Conservation (phyloP, 2,113 vertebrate genomes). For the Propithecus coquereli region DNA sequence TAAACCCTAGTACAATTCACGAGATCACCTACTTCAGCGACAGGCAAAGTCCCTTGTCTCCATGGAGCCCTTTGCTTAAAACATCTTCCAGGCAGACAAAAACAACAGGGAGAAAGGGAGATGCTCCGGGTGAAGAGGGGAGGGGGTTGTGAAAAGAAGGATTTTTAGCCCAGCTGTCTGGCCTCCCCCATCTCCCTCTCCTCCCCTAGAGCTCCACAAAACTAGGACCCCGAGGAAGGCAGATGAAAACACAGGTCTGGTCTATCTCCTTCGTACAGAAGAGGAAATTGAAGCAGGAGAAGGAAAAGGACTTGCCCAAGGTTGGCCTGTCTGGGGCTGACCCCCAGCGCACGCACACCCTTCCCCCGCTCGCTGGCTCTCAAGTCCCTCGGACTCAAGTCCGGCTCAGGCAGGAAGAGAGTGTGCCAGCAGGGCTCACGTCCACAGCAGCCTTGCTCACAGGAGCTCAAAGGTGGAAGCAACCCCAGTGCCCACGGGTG, state of each 20-base stretch:
- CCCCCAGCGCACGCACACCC: accelerated
- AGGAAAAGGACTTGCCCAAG: not conserved
- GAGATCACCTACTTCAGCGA: not conserved
- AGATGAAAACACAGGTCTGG: not conserved
- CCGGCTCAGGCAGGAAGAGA: not conserved
- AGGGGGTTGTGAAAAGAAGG: not conserved
- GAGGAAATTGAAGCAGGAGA: not conserved
- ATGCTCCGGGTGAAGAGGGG: not conserved
- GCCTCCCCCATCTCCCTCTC: not conserved
- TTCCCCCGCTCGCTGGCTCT: not conserved
- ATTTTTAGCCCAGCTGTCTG: not conserved
- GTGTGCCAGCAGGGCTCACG: not conserved
- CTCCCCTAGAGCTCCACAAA: not conserved
- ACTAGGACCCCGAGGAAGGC: not conserved
- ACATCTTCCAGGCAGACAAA: not conserved
- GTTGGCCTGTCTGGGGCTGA: too few relatives aligned
- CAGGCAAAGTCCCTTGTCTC: not conserved
- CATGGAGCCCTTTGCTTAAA: not conserved
- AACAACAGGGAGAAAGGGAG: not conserved
- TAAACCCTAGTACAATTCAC: not conserved
- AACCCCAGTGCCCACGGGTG: accelerated
- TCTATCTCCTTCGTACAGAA: not conserved
- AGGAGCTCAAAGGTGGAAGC: not conserved
- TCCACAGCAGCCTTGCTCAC: not conserved
- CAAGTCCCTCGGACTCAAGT: not conserved